These are phyloP conservation scores for Tolmerus cingulatus DNA, from an alignment of 2,888 invertebrate genomes.

Conservation along the genomic window DNA sequence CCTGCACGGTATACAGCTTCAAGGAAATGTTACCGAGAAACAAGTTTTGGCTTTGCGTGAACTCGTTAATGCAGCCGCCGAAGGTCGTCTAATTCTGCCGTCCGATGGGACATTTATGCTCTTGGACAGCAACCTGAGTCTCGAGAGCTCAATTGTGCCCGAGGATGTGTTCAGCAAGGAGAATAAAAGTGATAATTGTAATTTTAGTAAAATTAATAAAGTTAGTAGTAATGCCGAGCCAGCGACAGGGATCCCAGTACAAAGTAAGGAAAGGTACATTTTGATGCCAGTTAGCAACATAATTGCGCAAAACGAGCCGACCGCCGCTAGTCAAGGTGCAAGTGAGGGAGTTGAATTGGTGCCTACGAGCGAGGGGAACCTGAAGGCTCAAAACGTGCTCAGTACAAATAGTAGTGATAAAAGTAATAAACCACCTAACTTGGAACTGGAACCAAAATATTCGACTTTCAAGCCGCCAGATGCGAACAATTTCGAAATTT, in stretches of 20 bases:
- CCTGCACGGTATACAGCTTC: constrained; percentile 63
- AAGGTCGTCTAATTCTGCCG: constrained; percentile 62
- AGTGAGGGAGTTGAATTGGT: background rate
- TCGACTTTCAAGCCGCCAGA: constrained; percentile 51
- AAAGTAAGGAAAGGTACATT: constrained; percentile 1
- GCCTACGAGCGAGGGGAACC: background rate
- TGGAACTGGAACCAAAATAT: constrained; percentile 57
- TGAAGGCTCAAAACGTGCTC: background rate
- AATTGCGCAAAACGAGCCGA: constrained; percentile 16
- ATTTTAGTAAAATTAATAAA: constrained; percentile 13
- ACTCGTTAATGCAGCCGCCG: constrained; percentile 62
- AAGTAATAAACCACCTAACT: constrained; percentile 48
- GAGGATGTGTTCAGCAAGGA: constrained; percentile 31
- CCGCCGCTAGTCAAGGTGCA: background rate
- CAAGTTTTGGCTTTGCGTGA: constrained; percentile 62
- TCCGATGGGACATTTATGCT: constrained; percentile 63
- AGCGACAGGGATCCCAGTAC: background rate
- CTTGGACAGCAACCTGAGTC: constrained; percentile 62
- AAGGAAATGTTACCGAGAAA: constrained; percentile 63
- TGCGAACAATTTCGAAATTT: constrained; percentile 54
- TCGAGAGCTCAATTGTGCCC: constrained; percentile 61
- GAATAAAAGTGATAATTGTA: constrained; percentile 17
- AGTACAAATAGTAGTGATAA: constrained; percentile 1
- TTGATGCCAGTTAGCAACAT: constrained; percentile 41
- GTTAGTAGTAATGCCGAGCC: background rate